phyloP scores from a whole-genome alignment of 2,888 invertebrate species.

The Mylabris sibirica region DNA sequence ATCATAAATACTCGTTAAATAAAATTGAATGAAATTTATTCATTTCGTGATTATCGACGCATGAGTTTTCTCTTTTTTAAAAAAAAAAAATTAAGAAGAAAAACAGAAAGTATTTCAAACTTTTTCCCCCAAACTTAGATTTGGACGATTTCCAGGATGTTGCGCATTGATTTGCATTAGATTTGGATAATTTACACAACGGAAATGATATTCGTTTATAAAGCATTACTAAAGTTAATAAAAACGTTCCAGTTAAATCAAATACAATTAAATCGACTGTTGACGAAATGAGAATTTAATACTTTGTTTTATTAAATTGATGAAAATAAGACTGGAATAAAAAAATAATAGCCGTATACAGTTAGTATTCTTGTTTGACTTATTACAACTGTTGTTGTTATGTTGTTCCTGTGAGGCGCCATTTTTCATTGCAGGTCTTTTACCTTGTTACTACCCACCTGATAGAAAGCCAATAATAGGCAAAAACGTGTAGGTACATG shows the following conservation, averaged over 20 bases:
- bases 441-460: constrained; percentile 6
- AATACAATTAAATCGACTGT: neutral
- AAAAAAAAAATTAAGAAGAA: too few species aligned
- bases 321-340: too few species aligned
- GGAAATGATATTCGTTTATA: constrained; percentile 8
- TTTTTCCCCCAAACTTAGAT: neutral
- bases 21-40: neutral
- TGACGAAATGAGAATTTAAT: neutral
- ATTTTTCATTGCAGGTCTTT: neutral
- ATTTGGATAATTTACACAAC: constrained; percentile 7
- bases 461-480: constrained; percentile 1
- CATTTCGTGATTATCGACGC: neutral
- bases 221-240: neutral
- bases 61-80: neutral
- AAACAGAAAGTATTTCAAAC: neutral
- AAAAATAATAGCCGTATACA: neutral
- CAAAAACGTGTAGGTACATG: neutral
- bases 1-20: neutral
- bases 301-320: neutral
- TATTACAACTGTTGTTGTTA: neutral
- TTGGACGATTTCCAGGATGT: constrained; percentile 12
- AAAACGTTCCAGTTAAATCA: neutral
- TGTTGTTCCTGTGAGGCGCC: neutral
- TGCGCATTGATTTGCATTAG: constrained; percentile 13
- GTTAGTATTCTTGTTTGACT: neutral